Percentiles rank a stretch among this genome's conserved stretches.
Evolutionary conservation across 2,888 invertebrate genomes (phyloP).

Genomic region (Drymonia ruficornis): DNA sequence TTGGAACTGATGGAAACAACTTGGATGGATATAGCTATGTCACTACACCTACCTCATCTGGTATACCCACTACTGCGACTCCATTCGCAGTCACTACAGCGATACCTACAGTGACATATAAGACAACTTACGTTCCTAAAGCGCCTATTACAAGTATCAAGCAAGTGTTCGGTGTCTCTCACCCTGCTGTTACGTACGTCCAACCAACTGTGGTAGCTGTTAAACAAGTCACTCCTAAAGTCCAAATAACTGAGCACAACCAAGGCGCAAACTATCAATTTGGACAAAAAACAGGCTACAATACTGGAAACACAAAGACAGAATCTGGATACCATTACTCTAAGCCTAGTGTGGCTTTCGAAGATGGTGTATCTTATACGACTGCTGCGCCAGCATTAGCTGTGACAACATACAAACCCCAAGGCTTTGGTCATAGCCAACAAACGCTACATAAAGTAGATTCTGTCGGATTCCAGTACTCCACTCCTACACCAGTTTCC

Average conservation of each 20-base stretch:
- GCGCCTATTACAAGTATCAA: constrained; percentile 70
- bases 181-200: constrained; percentile 73
- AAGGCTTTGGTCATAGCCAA: constrained; percentile 63
- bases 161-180: constrained; percentile 74
- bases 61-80: constrained; percentile 71
- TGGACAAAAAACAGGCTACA: constrained; percentile 38
- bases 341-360: constrained; percentile 67
- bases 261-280: constrained; percentile 60
- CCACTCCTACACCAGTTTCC: constrained; percentile 60
- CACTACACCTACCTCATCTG: constrained; percentile 75
- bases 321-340: constrained; percentile 63
- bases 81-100: constrained; percentile 71
- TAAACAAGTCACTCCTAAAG: constrained; percentile 57
- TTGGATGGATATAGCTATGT: constrained; percentile 65
- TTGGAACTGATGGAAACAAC: constrained; percentile 67
- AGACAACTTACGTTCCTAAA: constrained; percentile 69
- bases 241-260: constrained; percentile 57
- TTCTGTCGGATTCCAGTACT: constrained; percentile 61
- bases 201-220: constrained; percentile 66
- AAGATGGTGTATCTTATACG: constrained; percentile 66
- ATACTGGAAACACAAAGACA: constrained; percentile 25
- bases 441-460: constrained; percentile 65
- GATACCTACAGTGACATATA: constrained; percentile 62
- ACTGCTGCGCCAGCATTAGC: constrained; percentile 62
- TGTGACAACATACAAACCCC: constrained; percentile 67